These are phyloP conservation scores for Macrotrachela quadricornifera DNA, from an alignment of 1,140 invertebrate genomes.

Conservation along the genomic window DNA sequence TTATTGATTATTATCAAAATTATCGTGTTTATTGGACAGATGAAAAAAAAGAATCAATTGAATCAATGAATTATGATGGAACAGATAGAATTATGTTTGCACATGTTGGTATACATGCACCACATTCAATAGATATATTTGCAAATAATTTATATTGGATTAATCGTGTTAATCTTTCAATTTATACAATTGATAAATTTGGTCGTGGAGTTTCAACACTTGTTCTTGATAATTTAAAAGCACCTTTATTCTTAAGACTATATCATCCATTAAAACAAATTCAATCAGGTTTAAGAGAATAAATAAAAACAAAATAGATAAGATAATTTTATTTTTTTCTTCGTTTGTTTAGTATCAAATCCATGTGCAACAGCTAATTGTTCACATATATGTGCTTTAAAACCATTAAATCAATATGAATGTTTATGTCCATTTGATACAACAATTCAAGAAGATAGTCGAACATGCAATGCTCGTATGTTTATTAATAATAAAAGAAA, in stretches of 20 bases:
- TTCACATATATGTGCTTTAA: constrained; percentile 67
- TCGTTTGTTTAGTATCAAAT: constrained; percentile 36
- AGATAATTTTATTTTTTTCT: constrained; percentile 1
- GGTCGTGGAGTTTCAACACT: constrained; percentile 67
- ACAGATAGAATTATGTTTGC: constrained; percentile 48
- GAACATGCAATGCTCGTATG: constrained; percentile 46
- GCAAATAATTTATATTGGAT: constrained; percentile 70
- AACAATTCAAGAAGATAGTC: constrained; percentile 26
- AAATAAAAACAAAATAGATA: constrained; percentile 10
- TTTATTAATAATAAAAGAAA: not conserved
- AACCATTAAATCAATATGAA: constrained; percentile 51
- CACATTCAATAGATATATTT: constrained; percentile 70
- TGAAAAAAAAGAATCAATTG: constrained; percentile 72
- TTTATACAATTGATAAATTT: constrained; percentile 76
- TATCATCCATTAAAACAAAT: constrained; percentile 24
- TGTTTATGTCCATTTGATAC: constrained; percentile 64
- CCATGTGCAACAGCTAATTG: constrained; percentile 49
- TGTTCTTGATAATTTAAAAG: constrained; percentile 32
- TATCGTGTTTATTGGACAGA: constrained; percentile 81
- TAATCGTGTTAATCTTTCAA: constrained; percentile 54
- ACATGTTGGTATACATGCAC: constrained; percentile 46
- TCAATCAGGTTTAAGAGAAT: not conserved
- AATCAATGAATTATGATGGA: constrained; percentile 62
- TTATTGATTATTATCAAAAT: constrained; percentile 62
- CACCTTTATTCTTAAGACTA: constrained; percentile 32